Percentiles rank a stretch among this genome's conserved stretches.
phyloP scores from a whole-genome alignment of 2,888 invertebrate genomes.

The Hartigia nigra region DNA sequence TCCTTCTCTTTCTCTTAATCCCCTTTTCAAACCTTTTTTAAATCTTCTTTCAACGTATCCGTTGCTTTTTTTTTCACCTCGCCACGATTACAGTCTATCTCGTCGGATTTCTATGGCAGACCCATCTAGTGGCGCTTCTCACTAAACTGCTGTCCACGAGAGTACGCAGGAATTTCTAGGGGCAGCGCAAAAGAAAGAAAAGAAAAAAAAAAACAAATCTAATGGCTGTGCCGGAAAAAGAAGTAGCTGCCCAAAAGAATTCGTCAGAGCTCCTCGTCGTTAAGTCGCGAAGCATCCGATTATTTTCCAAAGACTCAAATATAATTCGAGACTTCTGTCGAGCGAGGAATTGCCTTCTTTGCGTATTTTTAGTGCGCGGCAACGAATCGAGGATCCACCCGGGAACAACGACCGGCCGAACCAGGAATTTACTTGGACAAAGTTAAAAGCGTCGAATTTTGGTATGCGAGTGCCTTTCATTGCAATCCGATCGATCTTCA shows the following conservation, averaged over 20 bases:
- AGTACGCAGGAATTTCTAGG: background rate
- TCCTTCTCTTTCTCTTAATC: background rate
- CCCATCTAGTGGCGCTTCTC: background rate
- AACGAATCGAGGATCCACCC: constrained; percentile 14
- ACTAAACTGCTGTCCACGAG: background rate
- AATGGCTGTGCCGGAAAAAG: background rate
- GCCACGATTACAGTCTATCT: background rate
- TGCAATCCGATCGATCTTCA: background rate
- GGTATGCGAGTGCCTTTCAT: background rate
- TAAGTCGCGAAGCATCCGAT: constrained; percentile 29
- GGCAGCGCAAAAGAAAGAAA: background rate
- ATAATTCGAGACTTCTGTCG: constrained; percentile 9
- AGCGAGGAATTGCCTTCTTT: constrained; percentile 37
- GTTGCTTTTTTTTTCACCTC: background rate
- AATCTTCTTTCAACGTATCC: background rate
- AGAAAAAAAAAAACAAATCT: too few species aligned
- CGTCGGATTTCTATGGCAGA: background rate
- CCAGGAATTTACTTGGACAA: constrained; percentile 12
- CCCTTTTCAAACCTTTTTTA: background rate
- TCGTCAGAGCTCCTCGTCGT: background rate
- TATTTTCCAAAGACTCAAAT: constrained; percentile 37
- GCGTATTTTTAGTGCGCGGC: constrained; percentile 19
- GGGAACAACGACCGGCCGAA: constrained; percentile 23
- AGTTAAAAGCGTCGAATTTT: background rate
- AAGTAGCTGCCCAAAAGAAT: background rate